Base-by-base conservation (phyloP, 2,888 invertebrate species). In the Allolobophora icterica region DNA sequence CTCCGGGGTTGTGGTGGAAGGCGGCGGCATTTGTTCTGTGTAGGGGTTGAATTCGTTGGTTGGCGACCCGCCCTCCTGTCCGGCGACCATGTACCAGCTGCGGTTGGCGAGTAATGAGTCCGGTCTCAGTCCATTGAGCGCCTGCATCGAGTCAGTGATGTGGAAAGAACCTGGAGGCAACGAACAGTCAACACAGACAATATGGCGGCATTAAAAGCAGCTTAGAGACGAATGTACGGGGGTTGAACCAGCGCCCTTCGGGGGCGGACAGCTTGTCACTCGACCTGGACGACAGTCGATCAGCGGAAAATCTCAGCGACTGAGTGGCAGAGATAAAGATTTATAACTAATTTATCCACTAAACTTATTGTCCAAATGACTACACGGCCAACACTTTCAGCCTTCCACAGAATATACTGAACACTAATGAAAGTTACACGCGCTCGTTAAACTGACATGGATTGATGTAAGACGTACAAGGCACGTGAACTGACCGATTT, bases 41-140 rank as follows among this genome's bases (percentile, higher is more conserved):
- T 95, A 95, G n/a, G 35, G 89, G 45, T 42, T 89, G 17, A 91
- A 84, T 93, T 97, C 96, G 91, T 96, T 95, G 92, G 96, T 96
- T 93, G 97, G 96, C 92, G 95, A 95, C 91, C 95, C 95, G 38
- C 94, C 93, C 89, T 94, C 94, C 24, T 87, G 87, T 38, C 87
- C 87, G 19, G 35, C 30, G 87, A 21, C 87, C 35, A 35, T 5
- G 87, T 87, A 87, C 87, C 87, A 87, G 87, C 87, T 87, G 87
- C 87, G 87, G 87, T 33, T 38, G 35, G 38, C 87, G 34, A 87
- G 87, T 71, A 71, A 71, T 71, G 71, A 71, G 71, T 71, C 71
- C 30, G 92, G 92, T 35, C 93, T 93, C 89, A 94, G 93, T 34
- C 94, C 94, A 91, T 93, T 94, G 89, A 94, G 90, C 40, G 94